Conservation (phyloP, 1,140 invertebrate species). For the Cylas formicarius region DNA sequence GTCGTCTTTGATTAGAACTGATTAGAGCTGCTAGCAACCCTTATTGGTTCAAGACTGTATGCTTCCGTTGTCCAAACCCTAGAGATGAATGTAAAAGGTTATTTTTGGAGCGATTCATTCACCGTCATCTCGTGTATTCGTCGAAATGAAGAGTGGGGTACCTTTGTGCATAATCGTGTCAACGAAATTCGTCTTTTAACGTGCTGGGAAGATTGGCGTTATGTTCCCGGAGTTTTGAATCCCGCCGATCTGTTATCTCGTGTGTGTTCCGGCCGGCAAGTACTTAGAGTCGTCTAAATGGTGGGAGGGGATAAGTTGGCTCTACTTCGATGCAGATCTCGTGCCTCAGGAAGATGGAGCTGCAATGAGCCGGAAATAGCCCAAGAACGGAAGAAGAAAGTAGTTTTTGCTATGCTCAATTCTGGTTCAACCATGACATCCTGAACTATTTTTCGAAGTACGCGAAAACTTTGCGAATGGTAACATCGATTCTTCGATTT, state of each 20-base stretch:
- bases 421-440: not conserved
- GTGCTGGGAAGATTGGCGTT: slow-evolving; percentile 25
- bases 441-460: slow-evolving; percentile 23
- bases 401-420: slow-evolving; percentile 3
- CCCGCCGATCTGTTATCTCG: slow-evolving; percentile 41
- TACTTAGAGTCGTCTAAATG: too few relatives aligned
- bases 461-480: slow-evolving; percentile 20
- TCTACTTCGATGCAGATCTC: too few relatives aligned
- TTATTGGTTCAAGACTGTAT: slow-evolving; percentile 8
- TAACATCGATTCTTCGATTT: slow-evolving; percentile 28
- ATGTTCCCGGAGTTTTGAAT: slow-evolving; percentile 39
- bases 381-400: slow-evolving; percentile 7
- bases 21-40: slow-evolving; percentile 25
- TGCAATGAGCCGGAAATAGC: slow-evolving; percentile 10
- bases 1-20: slow-evolving; percentile 26
- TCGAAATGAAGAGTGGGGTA: slow-evolving; percentile 28
- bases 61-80: not conserved
- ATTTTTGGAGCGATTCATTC: slow-evolving; percentile 37
- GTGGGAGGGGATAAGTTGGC: too few relatives aligned
- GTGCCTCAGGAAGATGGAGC: too few relatives aligned
- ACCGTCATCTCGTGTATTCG: slow-evolving; percentile 37
- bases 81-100: too few relatives aligned
- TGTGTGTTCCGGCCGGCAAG: slow-evolving; percentile 31
- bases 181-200: slow-evolving; percentile 34
- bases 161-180: slow-evolving; percentile 42